Conservation (phyloP, 1,140 invertebrate genomes). For the Spodoptera frugiperda region DNA sequence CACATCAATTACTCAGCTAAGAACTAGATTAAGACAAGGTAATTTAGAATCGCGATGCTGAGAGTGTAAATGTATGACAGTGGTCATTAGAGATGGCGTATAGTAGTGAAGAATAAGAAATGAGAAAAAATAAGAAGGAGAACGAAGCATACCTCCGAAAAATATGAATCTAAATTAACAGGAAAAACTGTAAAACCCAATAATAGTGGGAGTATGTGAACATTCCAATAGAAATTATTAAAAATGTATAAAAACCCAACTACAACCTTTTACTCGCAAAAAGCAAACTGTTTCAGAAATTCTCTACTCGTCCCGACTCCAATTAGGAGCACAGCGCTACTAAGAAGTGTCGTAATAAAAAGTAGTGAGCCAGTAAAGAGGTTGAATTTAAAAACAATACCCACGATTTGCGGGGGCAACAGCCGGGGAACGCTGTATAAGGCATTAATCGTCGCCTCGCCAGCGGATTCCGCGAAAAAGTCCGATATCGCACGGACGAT, state of each 20-base stretch:
- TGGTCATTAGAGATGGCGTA: too few species aligned
- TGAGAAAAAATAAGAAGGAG: too few species aligned
- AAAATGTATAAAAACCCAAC: neutral
- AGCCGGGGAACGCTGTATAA: conserved; percentile 44
- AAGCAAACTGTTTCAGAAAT: conserved; percentile 6
- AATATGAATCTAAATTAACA: too few species aligned
- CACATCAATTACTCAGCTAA: neutral
- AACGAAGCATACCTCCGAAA: too few species aligned
- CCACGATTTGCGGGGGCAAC: conserved; percentile 42
- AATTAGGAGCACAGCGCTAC: conserved; percentile 48
- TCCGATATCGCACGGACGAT: conserved; percentile 45
- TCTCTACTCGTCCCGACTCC: conserved; percentile 27
- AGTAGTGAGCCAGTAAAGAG: conserved; percentile 32
- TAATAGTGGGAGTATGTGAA: too few species aligned
- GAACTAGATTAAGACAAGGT: neutral
- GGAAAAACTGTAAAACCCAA: too few species aligned
- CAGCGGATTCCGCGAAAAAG: conserved; percentile 43
- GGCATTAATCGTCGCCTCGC: conserved; percentile 52
- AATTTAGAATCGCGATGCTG: neutral
- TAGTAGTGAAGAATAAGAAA: too few species aligned
- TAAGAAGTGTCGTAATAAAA: conserved; percentile 44
- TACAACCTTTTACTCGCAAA: conserved; percentile 11
- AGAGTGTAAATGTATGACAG: too few species aligned
- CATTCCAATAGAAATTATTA: too few species aligned
- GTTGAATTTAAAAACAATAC: conserved; percentile 52